Percentiles rank a stretch among this genome's conserved stretches.
Evolutionary conservation across 2,797 vertebrate species (phyloP).

Genomic region (Florisuga fusca): DNA sequence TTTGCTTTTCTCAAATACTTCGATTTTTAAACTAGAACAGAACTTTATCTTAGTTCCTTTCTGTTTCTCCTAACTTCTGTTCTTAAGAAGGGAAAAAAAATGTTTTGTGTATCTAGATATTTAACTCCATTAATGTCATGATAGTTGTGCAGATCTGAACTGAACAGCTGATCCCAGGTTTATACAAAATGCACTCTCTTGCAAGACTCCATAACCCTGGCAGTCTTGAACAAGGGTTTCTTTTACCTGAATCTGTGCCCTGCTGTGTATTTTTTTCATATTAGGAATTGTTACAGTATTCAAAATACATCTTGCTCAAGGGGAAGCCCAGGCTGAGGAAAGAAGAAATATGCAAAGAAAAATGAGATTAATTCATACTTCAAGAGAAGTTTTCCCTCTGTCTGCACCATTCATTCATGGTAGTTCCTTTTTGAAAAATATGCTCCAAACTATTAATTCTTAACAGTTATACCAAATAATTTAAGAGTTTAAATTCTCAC

Average conservation of each 20-base stretch:
- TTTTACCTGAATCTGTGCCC: neutral
- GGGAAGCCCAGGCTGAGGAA: neutral
- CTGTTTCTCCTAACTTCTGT: neutral
- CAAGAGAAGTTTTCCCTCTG: neutral
- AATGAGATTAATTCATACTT: neutral
- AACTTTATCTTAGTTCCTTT: neutral
- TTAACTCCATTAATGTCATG: neutral
- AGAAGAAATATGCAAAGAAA: neutral
- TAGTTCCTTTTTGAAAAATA: neutral
- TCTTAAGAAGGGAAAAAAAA: neutral
- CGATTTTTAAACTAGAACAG: neutral
- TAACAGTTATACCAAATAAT: neutral
- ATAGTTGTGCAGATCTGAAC: neutral
- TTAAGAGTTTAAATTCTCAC: neutral
- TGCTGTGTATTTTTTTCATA: neutral
- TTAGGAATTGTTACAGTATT: neutral
- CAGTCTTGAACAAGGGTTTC: neutral
- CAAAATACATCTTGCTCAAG: neutral
- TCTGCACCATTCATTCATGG: neutral
- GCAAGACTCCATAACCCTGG: neutral
- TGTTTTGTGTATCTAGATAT: neutral
- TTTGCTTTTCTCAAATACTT: neutral
- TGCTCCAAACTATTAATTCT: neutral
- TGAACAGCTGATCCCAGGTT: neutral
- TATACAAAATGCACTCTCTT: neutral